Percentiles rank a stretch among this genome's conserved stretches.
phyloP scores from a whole-genome alignment of 2,888 invertebrate genomes.

The Conomelus anceps region DNA sequence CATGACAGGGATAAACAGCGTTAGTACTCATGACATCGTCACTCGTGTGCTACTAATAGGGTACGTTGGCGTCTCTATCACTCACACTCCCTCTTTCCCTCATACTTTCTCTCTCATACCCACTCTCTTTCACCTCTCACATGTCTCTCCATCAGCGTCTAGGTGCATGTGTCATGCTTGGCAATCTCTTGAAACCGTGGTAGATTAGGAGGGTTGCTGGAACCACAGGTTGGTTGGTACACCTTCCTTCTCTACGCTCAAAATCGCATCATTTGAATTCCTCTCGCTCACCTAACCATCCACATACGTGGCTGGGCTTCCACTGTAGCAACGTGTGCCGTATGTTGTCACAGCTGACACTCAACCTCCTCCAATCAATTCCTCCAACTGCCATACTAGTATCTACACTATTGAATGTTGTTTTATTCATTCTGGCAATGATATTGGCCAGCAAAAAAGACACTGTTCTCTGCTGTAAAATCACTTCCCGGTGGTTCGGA shows the following conservation, averaged over 20 bases:
- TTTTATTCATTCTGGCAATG: no score
- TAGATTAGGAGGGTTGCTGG: not conserved
- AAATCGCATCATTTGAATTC: not conserved
- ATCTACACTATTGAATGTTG: no score
- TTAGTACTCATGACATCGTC: not conserved
- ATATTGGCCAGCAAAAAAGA: no score
- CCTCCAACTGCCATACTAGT: not conserved
- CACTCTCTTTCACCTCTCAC: not conserved
- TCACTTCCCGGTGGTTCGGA: no score
- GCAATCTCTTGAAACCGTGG: not conserved
- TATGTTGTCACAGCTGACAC: not conserved
- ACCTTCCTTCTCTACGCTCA: not conserved
- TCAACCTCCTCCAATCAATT: not conserved
- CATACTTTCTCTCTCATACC: not conserved
- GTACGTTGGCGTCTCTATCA: not conserved
- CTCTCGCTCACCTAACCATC: not conserved
- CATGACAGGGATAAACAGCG: not conserved
- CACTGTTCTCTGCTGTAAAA: no score
- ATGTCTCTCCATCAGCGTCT: not conserved
- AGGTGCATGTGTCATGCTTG: not conserved
- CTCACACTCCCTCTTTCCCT: not conserved
- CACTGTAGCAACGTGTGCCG: no score
- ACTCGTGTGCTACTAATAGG: not conserved
- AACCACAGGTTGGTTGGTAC: not conserved
- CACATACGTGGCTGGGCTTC: not conserved